Evolutionary conservation across 2,113 vertebrate species (phyloP).

Genomic region (Suricata suricatta): DNA sequence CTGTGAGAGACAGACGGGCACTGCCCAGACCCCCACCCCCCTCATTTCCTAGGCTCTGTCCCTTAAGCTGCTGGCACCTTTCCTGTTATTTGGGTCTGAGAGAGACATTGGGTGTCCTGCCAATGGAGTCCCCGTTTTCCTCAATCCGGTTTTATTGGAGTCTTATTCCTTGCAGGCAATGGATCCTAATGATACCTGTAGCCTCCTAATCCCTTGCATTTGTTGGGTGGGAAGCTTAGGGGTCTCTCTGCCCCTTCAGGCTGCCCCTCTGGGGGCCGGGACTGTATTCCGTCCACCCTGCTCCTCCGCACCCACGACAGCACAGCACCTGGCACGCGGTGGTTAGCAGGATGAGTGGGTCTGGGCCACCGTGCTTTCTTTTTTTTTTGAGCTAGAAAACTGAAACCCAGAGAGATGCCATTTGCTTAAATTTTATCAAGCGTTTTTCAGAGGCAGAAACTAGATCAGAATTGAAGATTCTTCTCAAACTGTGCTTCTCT

Average conservation of each 20-base stretch:
- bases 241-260: neutral
- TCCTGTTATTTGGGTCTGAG: neutral
- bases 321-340: fast-evolving
- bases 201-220: fast-evolving
- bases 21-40: neutral
- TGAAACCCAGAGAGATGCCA: neutral
- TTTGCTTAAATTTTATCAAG: neutral
- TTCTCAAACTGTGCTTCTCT: neutral
- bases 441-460: neutral
- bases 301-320: neutral
- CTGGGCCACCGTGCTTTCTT: neutral
- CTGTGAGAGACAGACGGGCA: neutral
- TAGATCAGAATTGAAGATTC: neutral
- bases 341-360: neutral
- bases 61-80: neutral
- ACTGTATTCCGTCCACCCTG: too few relatives aligned
- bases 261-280: neutral
- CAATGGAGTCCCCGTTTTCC: neutral
- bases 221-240: fast-evolving
- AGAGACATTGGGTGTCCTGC: neutral
- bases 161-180: neutral
- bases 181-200: neutral
- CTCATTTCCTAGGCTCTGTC: neutral
- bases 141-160: neutral
- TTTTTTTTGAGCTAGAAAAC: neutral